Evolutionary conservation across 1,140 invertebrate genomes (phyloP), one percentile per base, ranked within the genome.

Genomic region (Aporrectodea caliginosa): DNA sequence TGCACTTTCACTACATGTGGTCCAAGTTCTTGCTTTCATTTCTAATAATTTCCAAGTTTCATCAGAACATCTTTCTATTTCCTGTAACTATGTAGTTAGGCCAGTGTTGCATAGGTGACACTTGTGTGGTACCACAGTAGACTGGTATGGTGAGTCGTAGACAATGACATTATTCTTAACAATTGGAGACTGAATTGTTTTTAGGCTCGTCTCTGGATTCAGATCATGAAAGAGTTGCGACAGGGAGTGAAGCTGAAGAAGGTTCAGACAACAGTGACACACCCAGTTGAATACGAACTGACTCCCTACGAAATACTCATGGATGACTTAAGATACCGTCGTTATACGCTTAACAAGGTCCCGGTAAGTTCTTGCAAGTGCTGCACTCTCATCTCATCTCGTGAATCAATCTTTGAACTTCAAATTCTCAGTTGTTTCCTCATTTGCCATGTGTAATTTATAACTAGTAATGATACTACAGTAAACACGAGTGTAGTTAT

Each of bases 231-330:
- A 72, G 94, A 98, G 86, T 89, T 95, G 27, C 86, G 92, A 16
- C 89, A 91, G 85, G 95, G 96, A 16, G 95, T 98, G 0, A 93
- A 96, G 87, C 90, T 98, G 84, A 98, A 97, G 89, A 97, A 97
- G 88, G 94, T 96, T 1, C 43, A 77, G 32, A 29, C 69, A 16
- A 33, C 80, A 22, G 33, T 70, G 83, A 83, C 83, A 27, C 81
- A 85, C 90, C 92, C 92, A 86, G 84, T 88, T 70, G 95, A 98
- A 88, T 98, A 93, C 88, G 95, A 97, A 88, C 88, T 98, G 81
- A 98, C 96, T n/a, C 96, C 96, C 6, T 98, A 97, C 87, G 96
- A 98, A 90, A 97, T 97, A 84, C 90, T 98, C 16, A 96, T 98
- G 93, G 95, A 98, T 84, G 96, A 98, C 85, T 98, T 98, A 82